Evolutionary conservation across 1,140 invertebrate genomes (phyloP), one percentile per base, ranked within the genome.

Genomic region (Oedothorax gibbosus): DNA sequence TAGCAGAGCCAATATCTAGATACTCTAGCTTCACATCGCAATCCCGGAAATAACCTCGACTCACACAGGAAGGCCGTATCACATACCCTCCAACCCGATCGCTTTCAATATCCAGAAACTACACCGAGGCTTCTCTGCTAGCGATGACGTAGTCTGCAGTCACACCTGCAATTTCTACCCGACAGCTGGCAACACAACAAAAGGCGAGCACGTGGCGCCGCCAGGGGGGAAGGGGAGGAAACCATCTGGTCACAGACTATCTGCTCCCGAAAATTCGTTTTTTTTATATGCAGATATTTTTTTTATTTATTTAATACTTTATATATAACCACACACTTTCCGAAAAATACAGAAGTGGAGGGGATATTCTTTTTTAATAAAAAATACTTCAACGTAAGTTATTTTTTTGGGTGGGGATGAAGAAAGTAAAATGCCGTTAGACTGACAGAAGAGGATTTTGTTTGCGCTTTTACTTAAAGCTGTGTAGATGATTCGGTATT

Each of bases 301-400:
- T 64, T 82, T 82, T 82, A 82, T 82, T 82, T 82, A 82, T 82
- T 82, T 82, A 82, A 82, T 82, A 82, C 57, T 82, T 82, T 73
- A 82, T 82, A 82, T 82, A 82, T 82, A 82, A 82, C 80, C 80
- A 50, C 80, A 82, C 54, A 71, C 80, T 82, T 60, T 64, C 64
- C 57, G 73, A 50, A 15, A 73, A 82, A 71, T 73, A 73, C 57
- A 56, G 80, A 82, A 64, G 56, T 10, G 65, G 62, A 50, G 20
- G 51, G 35, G 20, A 35, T 14, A 78, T 7, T 50, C 20, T 66
- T 21, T 66, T n/a, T 12, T 18, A 62, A 62, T 62, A 62, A 62
- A 62, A 62, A 62, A 62, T 54, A 18, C 64, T 77, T 64, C 75
- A 14, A 50, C 75, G 14, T 77, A 77, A 81, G 66, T 57, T 50